Evolutionary conservation across 2,113 vertebrate genomes (phyloP).

Genomic region (Aplodontia rufa): DNA sequence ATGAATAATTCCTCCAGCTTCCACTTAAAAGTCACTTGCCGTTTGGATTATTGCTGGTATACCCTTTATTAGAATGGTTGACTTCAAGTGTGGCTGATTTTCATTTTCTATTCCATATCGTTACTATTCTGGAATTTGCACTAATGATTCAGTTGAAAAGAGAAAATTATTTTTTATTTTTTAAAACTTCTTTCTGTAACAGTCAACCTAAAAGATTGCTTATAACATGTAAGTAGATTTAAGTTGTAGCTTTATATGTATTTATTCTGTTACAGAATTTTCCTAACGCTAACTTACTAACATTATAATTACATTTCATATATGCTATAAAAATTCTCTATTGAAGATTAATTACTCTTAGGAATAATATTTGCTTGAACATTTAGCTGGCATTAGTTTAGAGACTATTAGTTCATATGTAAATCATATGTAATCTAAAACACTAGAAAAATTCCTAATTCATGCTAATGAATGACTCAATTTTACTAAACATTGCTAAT

Average conservation of each 20-base stretch:
- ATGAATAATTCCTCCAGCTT: neutral
- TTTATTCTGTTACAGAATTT: constrained; percentile 41
- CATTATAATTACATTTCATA: constrained; percentile 17
- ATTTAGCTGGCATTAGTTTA: constrained; percentile 45
- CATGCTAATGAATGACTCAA: constrained; percentile 22
- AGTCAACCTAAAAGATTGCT: constrained; percentile 1
- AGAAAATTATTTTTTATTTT: constrained; percentile 16
- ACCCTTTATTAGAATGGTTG: neutral
- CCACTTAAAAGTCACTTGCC: constrained; percentile 5
- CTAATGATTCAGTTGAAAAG: constrained; percentile 16
- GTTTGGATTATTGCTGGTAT: neutral
- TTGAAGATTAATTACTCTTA: constrained; percentile 56
- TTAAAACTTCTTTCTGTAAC: constrained; percentile 13
- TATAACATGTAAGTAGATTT: constrained; percentile 36
- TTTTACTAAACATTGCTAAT: constrained; percentile 39
- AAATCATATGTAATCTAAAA: constrained; percentile 40
- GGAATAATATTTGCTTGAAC: constrained; percentile 39
- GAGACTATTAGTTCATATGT: constrained; percentile 41
- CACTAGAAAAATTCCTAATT: constrained; percentile 38
- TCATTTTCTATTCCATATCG: neutral
- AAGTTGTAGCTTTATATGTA: neutral
- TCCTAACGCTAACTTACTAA: constrained; percentile 10
- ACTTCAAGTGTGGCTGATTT: neutral
- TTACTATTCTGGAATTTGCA: neutral
- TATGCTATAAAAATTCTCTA: constrained; percentile 41